Conservation (phyloP, 2,888 invertebrate genomes). For the Ormyrus rosae region DNA sequence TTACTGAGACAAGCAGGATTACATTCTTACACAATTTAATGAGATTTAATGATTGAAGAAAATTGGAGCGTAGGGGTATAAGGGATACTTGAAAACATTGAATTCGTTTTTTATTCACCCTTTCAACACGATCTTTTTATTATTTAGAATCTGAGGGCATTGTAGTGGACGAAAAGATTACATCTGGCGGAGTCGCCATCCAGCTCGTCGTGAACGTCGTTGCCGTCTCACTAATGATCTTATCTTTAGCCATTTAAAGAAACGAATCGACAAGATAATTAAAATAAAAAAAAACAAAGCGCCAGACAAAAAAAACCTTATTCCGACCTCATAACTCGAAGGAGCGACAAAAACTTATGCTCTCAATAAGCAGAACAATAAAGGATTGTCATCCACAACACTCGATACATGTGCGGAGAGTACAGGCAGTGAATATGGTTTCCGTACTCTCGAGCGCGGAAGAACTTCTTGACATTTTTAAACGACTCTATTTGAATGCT, state of each 20-base stretch:
- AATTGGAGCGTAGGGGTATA: conserved; percentile 43
- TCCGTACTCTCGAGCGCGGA: background rate
- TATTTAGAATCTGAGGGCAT: conserved; percentile 72
- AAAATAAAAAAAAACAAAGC: conserved; percentile 7
- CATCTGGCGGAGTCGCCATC: conserved; percentile 70
- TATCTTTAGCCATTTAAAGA: conserved; percentile 67
- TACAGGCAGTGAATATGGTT: background rate
- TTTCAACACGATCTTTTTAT: conserved; percentile 65
- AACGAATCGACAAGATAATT: conserved; percentile 24
- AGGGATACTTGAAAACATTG: conserved; percentile 52
- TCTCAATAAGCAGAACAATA: conserved; percentile 9
- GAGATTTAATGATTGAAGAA: conserved; percentile 15
- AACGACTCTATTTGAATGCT: conserved; percentile 2
- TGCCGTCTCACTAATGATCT: conserved; percentile 71
- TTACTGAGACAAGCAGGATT: conserved; percentile 15
- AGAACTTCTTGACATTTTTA: conserved; percentile 3
- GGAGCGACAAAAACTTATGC: conserved; percentile 20
- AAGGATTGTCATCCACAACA: conserved; percentile 3
- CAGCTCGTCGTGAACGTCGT: conserved; percentile 72
- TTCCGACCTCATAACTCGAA: conserved; percentile 37
- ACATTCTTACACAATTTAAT: conserved; percentile 14
- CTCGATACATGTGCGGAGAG: background rate
- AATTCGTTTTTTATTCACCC: conserved; percentile 37
- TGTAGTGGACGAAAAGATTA: conserved; percentile 69
- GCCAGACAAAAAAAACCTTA: background rate